Percentiles rank a stretch among this genome's conserved stretches.
These are phyloP conservation scores for Xiphydria camelus DNA, from an alignment of 2,888 invertebrate genomes.

Conservation along the genomic window DNA sequence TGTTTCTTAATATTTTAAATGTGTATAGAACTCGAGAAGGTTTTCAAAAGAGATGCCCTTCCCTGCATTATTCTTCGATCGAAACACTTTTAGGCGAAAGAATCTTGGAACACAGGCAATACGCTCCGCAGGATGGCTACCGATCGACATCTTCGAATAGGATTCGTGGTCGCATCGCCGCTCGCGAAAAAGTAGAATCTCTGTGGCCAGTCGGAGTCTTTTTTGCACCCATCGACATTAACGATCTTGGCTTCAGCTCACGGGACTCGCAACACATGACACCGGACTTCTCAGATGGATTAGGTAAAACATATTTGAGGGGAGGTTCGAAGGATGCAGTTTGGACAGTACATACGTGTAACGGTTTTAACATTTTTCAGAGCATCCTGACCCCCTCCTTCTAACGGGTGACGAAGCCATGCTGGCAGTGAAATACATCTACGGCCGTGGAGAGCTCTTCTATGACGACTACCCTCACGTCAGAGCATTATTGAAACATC, in stretches of 20 bases:
- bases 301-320: conserved; percentile 39
- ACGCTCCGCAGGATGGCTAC: not conserved
- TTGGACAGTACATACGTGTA: no score
- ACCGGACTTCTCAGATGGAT: conserved; percentile 57
- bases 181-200: conserved; percentile 58
- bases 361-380: conserved; percentile 30
- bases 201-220: conserved; percentile 64
- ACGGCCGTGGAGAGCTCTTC: conserved; percentile 64
- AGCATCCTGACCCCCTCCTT: conserved; percentile 63
- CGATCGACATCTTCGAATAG: not conserved
- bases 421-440: conserved; percentile 62
- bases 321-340: conserved; percentile 42
- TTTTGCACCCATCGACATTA: conserved; percentile 58
- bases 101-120: conserved; percentile 7
- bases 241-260: conserved; percentile 54
- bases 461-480: conserved; percentile 70
- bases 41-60: no score
- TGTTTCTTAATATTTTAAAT: no score
- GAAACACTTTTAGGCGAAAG: conserved; percentile 17
- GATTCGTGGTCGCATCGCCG: conserved; percentile 15
- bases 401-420: conserved; percentile 65
- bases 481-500: conserved; percentile 65
- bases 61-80: no score
- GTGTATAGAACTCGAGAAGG: no score
- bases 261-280: conserved; percentile 51